Evolutionary conservation across 2,888 invertebrate genomes (phyloP).

Genomic region (Megamerina dolium): DNA sequence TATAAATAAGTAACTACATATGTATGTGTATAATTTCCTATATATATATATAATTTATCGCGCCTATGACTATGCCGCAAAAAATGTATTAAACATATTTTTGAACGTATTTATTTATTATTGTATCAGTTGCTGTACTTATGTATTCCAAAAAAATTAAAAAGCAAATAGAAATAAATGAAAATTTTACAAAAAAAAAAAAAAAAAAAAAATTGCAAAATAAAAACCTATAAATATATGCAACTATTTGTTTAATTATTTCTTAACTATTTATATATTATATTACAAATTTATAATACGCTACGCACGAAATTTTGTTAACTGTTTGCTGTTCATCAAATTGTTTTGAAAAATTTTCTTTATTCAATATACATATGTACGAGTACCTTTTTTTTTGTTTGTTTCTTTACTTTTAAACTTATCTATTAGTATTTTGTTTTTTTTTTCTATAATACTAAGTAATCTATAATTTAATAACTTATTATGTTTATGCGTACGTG

Average conservation of each 20-base stretch:
- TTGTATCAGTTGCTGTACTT: neutral
- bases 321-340: constrained; percentile 35
- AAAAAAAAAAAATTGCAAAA: too few species aligned
- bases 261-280: constrained; percentile 12
- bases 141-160: neutral
- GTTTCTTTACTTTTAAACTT: too few species aligned
- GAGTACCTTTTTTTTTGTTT: too few species aligned
- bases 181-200: neutral
- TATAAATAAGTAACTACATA: too few species aligned
- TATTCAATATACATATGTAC: too few species aligned
- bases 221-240: neutral
- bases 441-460: too few species aligned
- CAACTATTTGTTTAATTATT: constrained; percentile 8
- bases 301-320: constrained; percentile 40
- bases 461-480: too few species aligned
- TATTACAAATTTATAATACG: constrained; percentile 24
- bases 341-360: constrained; percentile 19
- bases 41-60: too few species aligned
- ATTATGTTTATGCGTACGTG: too few species aligned
- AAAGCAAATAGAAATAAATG: neutral
- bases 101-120: constrained; percentile 3
- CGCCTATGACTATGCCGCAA: constrained; percentile 11
- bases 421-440: too few species aligned
- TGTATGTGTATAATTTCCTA: too few species aligned
- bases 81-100: constrained; percentile 7